Percentiles rank a stretch among this genome's conserved stretches.
Evolutionary conservation across 2,113 vertebrate genomes (phyloP).

Genomic region (Herpetotheres cachinnans): DNA sequence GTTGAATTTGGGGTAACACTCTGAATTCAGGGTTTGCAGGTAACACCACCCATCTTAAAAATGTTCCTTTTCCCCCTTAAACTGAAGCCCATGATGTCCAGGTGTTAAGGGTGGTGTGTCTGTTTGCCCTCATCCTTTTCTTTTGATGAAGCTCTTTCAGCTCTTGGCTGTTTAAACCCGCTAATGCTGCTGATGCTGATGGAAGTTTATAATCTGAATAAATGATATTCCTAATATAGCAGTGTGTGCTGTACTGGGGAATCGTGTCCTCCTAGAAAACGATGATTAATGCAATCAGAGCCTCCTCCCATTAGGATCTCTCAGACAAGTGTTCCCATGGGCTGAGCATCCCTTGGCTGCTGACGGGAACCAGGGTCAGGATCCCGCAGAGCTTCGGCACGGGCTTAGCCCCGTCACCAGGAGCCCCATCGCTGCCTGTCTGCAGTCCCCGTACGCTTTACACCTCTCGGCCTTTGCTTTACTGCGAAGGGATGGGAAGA

Average conservation of each 20-base stretch:
- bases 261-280: neutral
- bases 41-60: too few relatives aligned
- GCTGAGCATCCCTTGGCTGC: neutral
- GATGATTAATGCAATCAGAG: neutral
- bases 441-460: rapidly evolving
- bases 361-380: neutral
- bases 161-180: neutral
- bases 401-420: rapidly evolving
- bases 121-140: neutral
- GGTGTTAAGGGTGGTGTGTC: neutral
- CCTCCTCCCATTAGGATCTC: neutral
- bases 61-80: neutral
- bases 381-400: neutral
- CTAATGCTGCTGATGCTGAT: neutral
- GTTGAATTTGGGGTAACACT: neutral
- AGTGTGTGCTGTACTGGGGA: neutral
- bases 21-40: neutral
- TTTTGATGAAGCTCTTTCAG: neutral
- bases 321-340: neutral
- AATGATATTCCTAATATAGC: neutral
- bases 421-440: rapidly evolving
- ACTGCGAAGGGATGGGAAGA: neutral
- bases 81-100: neutral
- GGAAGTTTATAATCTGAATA: neutral
- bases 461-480: neutral